These are phyloP conservation scores for Rattus norvegicus DNA, from an alignment of 2,113 vertebrate genomes.

Conservation along the genomic window GRCr8 NC_086039.1:125908501-125909000, in stretches of 20 bases:
- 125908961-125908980: background rate
- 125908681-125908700: background rate
- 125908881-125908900: no score
- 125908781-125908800: background rate
- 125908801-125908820: background rate
- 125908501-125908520: constrained; percentile 41
- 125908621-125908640: background rate
- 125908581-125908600: background rate
- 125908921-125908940: no score
- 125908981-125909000: background rate
- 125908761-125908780: background rate
- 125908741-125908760: background rate
- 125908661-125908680: background rate
- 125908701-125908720: background rate
- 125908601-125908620: constrained; percentile 35
- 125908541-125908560: background rate
- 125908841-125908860: background rate
- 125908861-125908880: no score
- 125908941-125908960: no score
- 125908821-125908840: background rate
- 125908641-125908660: background rate
- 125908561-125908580: background rate
- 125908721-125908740: background rate
- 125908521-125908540: background rate
- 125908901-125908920: no score